Conservation (phyloP, 2,797 vertebrate genomes). For the Poeciliopsis presidionis region DNA sequence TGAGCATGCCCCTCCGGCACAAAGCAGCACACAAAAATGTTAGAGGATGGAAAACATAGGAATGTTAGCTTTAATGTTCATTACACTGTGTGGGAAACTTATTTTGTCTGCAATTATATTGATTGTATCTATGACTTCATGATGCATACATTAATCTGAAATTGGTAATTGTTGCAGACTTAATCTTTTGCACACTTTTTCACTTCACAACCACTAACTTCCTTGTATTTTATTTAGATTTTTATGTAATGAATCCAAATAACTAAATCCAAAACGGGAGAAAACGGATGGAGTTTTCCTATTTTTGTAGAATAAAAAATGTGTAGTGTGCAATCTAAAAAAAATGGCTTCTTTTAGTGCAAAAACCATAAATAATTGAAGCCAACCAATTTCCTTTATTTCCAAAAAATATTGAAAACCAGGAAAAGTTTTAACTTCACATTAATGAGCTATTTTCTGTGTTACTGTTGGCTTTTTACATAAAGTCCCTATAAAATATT, state of each 20-base stretch:
- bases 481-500: not conserved
- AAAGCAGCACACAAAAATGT: not conserved
- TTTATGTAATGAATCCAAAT: not conserved
- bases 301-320: not conserved
- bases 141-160: conserved; percentile 6
- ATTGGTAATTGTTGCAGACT: not conserved
- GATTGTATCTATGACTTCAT: not conserved
- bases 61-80: not conserved
- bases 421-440: not conserved
- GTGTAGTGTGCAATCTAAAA: not conserved
- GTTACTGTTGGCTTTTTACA: not conserved
- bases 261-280: not conserved
- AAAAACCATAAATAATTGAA: not conserved
- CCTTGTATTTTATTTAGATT: not conserved
- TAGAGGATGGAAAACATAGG: conserved; percentile 1
- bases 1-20: not conserved
- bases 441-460: not conserved
- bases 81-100: not conserved
- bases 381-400: not conserved
- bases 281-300: not conserved
- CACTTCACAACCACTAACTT: not conserved
- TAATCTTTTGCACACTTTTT: not conserved
- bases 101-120: not conserved
- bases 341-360: not conserved
- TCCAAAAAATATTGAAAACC: not conserved